A percentile compares a stretch with the other conserved stretches of the same genome.
Evolutionary conservation across 1,140 invertebrate genomes (phyloP).

Genomic region (Rhizoglyphus robini): DNA sequence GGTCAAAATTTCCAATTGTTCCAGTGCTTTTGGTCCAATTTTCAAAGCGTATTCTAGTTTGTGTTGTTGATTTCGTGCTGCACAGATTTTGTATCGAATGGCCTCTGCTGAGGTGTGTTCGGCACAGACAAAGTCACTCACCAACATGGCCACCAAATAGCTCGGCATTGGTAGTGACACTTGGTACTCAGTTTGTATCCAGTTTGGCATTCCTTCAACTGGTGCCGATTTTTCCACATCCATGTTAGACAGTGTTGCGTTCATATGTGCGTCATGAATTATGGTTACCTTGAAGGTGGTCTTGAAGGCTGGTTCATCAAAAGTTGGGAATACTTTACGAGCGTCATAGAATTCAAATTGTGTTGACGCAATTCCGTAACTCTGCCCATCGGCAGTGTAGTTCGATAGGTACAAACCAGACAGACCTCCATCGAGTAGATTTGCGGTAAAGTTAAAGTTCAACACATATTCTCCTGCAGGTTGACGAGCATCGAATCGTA

Average conservation of each 20-base stretch:
- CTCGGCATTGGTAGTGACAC: constrained; percentile 37
- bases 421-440: constrained; percentile 14
- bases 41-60: constrained; percentile 49
- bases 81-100: constrained; percentile 5
- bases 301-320: constrained; percentile 82
- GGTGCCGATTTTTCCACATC: neutral
- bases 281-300: constrained; percentile 64
- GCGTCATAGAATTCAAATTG: constrained; percentile 78
- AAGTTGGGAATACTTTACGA: constrained; percentile 77
- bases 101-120: constrained; percentile 21
- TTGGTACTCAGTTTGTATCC: constrained; percentile 29
- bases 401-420: constrained; percentile 16
- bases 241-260: constrained; percentile 18
- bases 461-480: constrained; percentile 44
- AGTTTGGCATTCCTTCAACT: neutral
- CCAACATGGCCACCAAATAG: constrained; percentile 36
- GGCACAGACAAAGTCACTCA: constrained; percentile 37
- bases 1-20: constrained; percentile 72
- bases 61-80: neutral
- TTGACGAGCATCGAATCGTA: constrained; percentile 41
- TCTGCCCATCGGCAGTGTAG: constrained; percentile 30
- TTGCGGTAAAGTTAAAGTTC: constrained; percentile 32
- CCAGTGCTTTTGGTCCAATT: constrained; percentile 56
- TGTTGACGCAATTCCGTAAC: constrained; percentile 57
- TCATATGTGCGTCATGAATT: constrained; percentile 47